Evolutionary conservation across 2,113 vertebrate species (phyloP).

Genomic region (Chionodraco myersi): DNA sequence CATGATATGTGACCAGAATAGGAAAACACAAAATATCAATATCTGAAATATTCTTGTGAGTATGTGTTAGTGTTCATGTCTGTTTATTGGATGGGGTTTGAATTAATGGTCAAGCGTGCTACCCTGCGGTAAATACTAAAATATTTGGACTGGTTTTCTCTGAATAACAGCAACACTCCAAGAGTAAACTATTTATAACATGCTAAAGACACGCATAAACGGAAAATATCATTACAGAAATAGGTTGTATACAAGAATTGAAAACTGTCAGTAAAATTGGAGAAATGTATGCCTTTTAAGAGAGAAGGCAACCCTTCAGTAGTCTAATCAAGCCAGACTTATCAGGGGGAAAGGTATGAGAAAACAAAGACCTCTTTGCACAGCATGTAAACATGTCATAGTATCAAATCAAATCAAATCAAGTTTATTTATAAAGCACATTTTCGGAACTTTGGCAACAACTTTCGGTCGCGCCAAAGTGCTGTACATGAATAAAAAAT

Average conservation of each 20-base stretch:
- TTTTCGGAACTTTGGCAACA: too few species aligned
- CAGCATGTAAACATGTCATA: too few species aligned
- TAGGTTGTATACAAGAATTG: background rate
- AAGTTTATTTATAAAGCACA: too few species aligned
- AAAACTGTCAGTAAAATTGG: background rate
- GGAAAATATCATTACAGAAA: background rate
- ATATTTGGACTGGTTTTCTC: constrained; percentile 39
- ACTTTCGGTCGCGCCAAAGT: too few species aligned
- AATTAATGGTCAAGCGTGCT: constrained; percentile 52
- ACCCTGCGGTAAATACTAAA: constrained; percentile 45
- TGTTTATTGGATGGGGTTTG: constrained; percentile 51
- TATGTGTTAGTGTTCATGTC: constrained; percentile 27
- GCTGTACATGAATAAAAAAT: too few species aligned
- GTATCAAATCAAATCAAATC: too few species aligned
- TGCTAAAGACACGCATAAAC: background rate
- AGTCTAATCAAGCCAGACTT: constrained; percentile 15
- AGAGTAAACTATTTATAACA: constrained; percentile 19
- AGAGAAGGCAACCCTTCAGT: background rate
- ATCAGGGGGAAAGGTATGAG: too few species aligned
- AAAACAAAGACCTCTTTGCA: too few species aligned
- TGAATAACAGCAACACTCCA: background rate
- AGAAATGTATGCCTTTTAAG: constrained; percentile 4
- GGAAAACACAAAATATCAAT: constrained; percentile 70
- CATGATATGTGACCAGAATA: constrained; percentile 78
- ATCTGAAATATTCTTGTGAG: constrained; percentile 63